These are phyloP conservation scores for Heteromyza rotundicornis DNA, from an alignment of 2,888 invertebrate genomes.

Conservation along the genomic window DNA sequence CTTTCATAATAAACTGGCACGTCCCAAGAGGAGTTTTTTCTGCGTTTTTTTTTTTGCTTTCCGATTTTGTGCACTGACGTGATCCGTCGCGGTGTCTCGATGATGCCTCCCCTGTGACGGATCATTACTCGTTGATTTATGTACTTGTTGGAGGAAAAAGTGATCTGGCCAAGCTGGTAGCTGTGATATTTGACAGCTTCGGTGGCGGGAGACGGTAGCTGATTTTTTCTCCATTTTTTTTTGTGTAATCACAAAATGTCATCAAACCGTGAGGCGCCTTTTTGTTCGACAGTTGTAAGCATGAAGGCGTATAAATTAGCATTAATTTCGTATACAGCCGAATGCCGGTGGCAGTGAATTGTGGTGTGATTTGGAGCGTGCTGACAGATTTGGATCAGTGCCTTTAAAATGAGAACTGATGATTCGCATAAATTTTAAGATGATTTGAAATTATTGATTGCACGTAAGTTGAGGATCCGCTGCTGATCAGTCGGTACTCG, in stretches of 20 bases:
- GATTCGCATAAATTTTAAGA: no score
- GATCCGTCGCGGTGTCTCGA: neutral
- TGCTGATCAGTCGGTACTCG: no score
- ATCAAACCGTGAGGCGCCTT: neutral
- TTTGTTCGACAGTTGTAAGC: neutral
- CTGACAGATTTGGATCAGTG: neutral
- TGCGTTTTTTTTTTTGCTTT: neutral
- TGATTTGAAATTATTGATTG: no score
- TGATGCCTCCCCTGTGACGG: conserved; percentile 16
- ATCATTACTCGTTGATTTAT: conserved; percentile 32
- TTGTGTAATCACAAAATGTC: neutral
- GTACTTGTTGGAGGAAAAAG: neutral
- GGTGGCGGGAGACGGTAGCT: neutral
- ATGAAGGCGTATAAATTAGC: neutral
- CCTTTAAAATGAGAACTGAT: neutral
- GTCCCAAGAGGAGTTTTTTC: no score
- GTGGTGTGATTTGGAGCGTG: neutral
- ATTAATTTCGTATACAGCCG: neutral
- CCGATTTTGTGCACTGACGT: neutral
- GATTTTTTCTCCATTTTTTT: neutral
- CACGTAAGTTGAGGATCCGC: no score
- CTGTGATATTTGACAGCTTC: conserved; percentile 2
- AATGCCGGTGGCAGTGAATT: no score
- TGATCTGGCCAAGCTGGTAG: no score
- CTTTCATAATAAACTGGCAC: neutral